Evolutionary conservation across 2,113 vertebrate species (phyloP), one percentile per base, ranked within the genome.

Genomic region (Tachuris rubrigastra): DNA sequence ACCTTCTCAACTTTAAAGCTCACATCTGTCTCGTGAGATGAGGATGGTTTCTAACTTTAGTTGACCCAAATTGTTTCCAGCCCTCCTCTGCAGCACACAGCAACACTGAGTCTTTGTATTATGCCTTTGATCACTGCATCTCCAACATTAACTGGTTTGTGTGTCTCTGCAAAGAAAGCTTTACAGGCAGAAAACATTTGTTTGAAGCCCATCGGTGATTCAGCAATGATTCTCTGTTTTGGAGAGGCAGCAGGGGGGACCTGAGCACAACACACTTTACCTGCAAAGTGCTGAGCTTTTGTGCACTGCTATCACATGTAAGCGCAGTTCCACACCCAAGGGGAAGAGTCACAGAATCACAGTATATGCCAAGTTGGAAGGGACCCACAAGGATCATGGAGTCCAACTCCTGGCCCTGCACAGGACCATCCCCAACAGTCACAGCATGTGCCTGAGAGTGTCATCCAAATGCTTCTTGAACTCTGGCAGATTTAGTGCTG

Each of bases 1-100:
- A 76, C 71, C 83, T 84, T 42, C 39, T 33, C 2, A 13, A 67
- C 88, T 95, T 95, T 94, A 93, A 93, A 95, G 94, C 92, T 93
- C 86, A 71, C 59, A 47, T 92, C 88, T 90, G 79, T 86, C 86
- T 95, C 8, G 3, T 77, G 83, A 93, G 92, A 68, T 95, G 86
- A 74, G 86, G 68, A 67, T 0, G 0, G 65, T 95, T 97, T 96
- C 95, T 93, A 95, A 94, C 89, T 95, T 95, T 84, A 95, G 94
- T 67, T 59, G 80, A 93, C 94, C 88, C 90, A 95, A 95, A 95
- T 97, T 77, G n/a, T 33, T 92, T 74, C 65, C 94, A 95, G 86
- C 67, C 55, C 71, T 81, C 55, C 73, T 80, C 68, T 77, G 68
- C 75, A 92, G 71, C 72, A 23, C 66, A 33, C 72, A 55, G 65